phyloP scores from a whole-genome alignment of 2,888 invertebrate species.

The Nezara viridula region DNA sequence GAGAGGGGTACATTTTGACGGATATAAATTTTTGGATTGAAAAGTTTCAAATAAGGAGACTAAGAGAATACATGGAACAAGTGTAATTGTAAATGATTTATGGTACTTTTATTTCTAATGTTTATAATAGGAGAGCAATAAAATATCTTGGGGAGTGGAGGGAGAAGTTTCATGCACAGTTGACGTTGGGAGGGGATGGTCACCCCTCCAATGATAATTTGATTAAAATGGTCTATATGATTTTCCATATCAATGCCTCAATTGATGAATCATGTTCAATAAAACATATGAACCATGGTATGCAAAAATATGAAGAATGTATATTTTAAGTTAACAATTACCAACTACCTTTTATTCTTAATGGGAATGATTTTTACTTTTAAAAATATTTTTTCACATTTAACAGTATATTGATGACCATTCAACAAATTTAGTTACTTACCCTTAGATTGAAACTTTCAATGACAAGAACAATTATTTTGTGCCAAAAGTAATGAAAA shows the following conservation, averaged over 20 bases:
- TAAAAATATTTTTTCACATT: neutral
- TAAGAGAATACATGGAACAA: no score
- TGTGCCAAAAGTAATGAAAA: neutral
- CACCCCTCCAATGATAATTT: no score
- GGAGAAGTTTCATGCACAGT: no score
- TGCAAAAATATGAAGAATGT: neutral
- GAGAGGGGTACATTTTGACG: no score
- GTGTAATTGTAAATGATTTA: no score
- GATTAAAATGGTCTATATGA: neutral
- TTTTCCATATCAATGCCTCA: neutral
- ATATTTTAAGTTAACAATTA: neutral
- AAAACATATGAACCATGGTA: neutral
- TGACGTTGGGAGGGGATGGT: no score
- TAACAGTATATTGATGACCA: neutral
- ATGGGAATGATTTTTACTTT: neutral
- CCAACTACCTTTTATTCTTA: neutral
- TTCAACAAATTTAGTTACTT: neutral
- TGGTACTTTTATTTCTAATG: no score
- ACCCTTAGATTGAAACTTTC: neutral
- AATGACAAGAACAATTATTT: neutral
- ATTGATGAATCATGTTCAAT: neutral
- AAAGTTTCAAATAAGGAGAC: no score
- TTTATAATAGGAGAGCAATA: no score
- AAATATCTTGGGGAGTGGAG: no score
- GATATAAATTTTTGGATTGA: no score